phyloP scores from a whole-genome alignment of 1,140 invertebrate genomes.

The Proales similis region DNA sequence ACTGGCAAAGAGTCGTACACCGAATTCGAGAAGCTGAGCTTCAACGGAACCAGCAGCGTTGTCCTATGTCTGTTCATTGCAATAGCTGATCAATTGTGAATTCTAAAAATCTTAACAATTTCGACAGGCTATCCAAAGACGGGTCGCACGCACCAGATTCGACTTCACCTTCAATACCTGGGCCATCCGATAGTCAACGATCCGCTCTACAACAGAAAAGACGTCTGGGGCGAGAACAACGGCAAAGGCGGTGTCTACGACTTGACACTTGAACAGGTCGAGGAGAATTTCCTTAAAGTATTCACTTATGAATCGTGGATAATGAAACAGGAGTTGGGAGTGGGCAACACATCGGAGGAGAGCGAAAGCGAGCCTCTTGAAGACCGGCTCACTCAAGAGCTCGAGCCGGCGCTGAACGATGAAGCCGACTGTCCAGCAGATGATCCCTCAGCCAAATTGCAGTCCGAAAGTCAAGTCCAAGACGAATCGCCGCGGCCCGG shows the following conservation, averaged over 20 bases:
- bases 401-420: neutral
- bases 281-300: slow-evolving; percentile 31
- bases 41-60: slow-evolving; percentile 77
- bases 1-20: slow-evolving; percentile 84
- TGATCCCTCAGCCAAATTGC: neutral
- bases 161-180: slow-evolving; percentile 87
- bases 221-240: slow-evolving; percentile 62
- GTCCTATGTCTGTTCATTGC: slow-evolving; percentile 66
- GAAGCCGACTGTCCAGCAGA: neutral
- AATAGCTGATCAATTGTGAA: neutral
- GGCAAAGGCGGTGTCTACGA: slow-evolving; percentile 84
- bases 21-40: slow-evolving; percentile 75
- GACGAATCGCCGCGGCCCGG: slow-evolving; percentile 53
- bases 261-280: slow-evolving; percentile 73
- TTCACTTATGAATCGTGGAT: slow-evolving; percentile 36
- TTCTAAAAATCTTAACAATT: neutral
- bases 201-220: slow-evolving; percentile 19
- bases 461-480: neutral
- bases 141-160: slow-evolving; percentile 89
- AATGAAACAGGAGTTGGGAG: neutral
- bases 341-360: neutral
- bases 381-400: too few relatives aligned
- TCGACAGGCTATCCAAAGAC: slow-evolving; percentile 53
- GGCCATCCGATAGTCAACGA: slow-evolving; percentile 90
- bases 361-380: too few relatives aligned